A percentile compares a stretch with the other conserved stretches of the same genome.
Evolutionary conservation across 2,797 vertebrate genomes (phyloP).

Genomic region (Tragelaphus oryx): DNA sequence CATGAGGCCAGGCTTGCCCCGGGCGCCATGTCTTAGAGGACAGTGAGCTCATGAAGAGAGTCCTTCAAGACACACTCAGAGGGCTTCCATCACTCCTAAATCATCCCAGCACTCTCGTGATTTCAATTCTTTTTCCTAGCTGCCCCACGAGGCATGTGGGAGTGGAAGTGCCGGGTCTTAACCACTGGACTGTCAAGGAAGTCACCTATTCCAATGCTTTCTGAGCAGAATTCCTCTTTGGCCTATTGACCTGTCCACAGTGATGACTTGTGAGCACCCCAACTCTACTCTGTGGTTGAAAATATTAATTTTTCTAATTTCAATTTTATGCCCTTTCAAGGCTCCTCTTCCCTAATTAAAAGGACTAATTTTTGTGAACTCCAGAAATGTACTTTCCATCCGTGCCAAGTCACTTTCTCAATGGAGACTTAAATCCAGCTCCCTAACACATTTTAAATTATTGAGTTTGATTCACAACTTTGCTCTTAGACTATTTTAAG

Average conservation of each 20-base stretch:
- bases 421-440: background rate
- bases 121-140: background rate
- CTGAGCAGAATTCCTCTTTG: rapidly evolving
- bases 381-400: background rate
- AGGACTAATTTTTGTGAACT: background rate
- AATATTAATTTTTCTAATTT: background rate
- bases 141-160: background rate
- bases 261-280: background rate
- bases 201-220: background rate
- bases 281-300: background rate
- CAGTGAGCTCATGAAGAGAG: rapidly evolving
- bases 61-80: rapidly evolving
- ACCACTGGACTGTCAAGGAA: background rate
- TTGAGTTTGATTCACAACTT: background rate
- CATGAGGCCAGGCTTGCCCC: background rate
- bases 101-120: background rate
- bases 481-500: background rate
- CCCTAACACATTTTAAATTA: no score
- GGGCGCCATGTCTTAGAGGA: rapidly evolving
- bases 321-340: background rate
- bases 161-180: background rate
- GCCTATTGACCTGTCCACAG: background rate
- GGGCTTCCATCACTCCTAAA: rapidly evolving
- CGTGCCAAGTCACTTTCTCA: background rate
- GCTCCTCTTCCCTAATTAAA: background rate